These are phyloP conservation scores for Octodonta nipae DNA, from an alignment of 2,888 invertebrate species.

Conservation along the genomic window DNA sequence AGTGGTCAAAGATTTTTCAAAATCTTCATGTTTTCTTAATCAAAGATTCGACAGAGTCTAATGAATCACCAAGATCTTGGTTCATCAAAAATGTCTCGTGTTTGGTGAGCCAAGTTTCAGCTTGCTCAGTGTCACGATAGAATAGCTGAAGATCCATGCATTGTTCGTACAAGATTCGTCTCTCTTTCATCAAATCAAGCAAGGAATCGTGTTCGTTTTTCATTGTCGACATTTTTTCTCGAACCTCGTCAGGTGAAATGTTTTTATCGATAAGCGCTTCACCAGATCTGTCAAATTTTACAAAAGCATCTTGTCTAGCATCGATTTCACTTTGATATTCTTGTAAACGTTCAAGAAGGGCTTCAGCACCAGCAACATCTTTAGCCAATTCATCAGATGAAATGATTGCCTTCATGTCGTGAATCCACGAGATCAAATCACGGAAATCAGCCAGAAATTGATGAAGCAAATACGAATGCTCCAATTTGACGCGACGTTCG, in stretches of 20 bases:
- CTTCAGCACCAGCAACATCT: constrained; percentile 97
- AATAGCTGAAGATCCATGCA: constrained; percentile 99
- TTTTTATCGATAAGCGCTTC: constrained; percentile 66
- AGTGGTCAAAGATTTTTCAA: constrained; percentile 94
- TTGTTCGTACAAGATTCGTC: constrained; percentile 92
- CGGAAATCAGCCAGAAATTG: constrained; percentile 95
- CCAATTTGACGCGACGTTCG: constrained; percentile 78
- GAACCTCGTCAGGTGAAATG: constrained; percentile 88
- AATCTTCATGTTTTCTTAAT: constrained; percentile 99
- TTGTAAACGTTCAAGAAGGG: constrained; percentile 88
- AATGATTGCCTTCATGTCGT: constrained; percentile 93
- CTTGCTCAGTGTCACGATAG: constrained; percentile 95
- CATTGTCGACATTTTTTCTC: constrained; percentile 67
- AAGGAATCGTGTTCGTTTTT: constrained; percentile 74
- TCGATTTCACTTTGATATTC: constrained; percentile 97
- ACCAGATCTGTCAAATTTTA: constrained; percentile 76
- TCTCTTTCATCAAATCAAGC: constrained; percentile 83
- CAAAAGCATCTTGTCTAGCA: constrained; percentile 91
- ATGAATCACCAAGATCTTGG: constrained; percentile 93
- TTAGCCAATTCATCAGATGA: constrained; percentile 97
- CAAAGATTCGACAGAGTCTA: constrained; percentile 94
- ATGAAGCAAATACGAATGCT: constrained; percentile 89
- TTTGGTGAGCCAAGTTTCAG: constrained; percentile 99
- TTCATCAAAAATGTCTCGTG: constrained; percentile 97
- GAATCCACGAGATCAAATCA: constrained; percentile 91